Conservation (phyloP, 2,113 vertebrate genomes). For the Stomatorhinus ivindoensis region DNA sequence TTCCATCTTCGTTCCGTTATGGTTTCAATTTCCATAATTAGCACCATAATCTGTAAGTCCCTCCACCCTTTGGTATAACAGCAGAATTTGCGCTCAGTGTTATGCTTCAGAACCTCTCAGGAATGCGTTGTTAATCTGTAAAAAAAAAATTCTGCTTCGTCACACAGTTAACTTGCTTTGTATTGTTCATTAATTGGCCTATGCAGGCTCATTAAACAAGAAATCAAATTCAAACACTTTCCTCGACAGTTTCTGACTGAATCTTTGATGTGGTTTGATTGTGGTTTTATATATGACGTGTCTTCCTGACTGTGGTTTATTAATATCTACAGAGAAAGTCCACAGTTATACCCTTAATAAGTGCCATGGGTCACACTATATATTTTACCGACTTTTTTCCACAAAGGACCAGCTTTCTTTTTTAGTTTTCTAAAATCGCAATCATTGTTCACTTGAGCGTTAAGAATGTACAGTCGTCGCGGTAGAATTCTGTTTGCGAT, state of each 20-base stretch:
- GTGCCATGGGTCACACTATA: neutral
- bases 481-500: neutral
- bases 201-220: slow-evolving; percentile 47
- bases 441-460: neutral
- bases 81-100: slow-evolving; percentile 20
- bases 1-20: slow-evolving; percentile 80
- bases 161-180: slow-evolving; percentile 42
- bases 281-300: slow-evolving; percentile 72
- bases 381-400: neutral
- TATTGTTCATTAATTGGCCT: slow-evolving; percentile 19
- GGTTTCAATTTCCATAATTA: slow-evolving; percentile 80
- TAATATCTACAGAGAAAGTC: slow-evolving; percentile 40
- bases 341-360: neutral
- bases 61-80: slow-evolving; percentile 67
- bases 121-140: slow-evolving; percentile 53
- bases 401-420: neutral
- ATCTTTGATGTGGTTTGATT: slow-evolving; percentile 75
- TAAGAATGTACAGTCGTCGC: neutral
- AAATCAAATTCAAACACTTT: slow-evolving; percentile 57
- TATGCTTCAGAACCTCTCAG: slow-evolving; percentile 48
- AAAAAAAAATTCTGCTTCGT: slow-evolving; percentile 37
- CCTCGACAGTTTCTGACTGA: slow-evolving; percentile 62
- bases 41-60: slow-evolving; percentile 75
- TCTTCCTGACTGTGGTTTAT: slow-evolving; percentile 76
- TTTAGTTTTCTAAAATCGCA: neutral